Percentiles rank a stretch among this genome's conserved stretches.
These are phyloP conservation scores for Azorinus chamasolen DNA, from an alignment of 2,888 invertebrate genomes.

Conservation along the genomic window DNA sequence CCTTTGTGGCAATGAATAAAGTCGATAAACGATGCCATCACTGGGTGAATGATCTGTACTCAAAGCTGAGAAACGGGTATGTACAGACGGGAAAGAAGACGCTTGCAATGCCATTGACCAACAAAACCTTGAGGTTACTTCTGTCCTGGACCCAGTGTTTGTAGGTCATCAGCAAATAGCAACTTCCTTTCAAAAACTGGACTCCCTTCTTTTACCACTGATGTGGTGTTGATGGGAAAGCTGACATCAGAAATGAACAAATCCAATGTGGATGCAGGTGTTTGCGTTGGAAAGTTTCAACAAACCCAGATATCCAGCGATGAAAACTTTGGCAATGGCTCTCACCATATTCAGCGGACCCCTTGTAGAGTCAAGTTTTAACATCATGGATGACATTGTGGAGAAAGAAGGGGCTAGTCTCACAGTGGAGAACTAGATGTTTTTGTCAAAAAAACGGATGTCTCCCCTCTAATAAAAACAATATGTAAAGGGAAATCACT, in stretches of 20 bases:
- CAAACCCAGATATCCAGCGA: conserved; percentile 15
- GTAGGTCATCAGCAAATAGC: conserved; percentile 25
- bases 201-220: conserved; percentile 1
- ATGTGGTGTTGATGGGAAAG: not conserved
- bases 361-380: conserved; percentile 19
- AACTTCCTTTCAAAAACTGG: conserved; percentile 10
- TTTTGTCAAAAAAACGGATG: too few relatives aligned
- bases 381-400: conserved; percentile 36
- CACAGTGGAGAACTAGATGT: conserved; percentile 24
- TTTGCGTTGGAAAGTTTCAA: conserved; percentile 17
- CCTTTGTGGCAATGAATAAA: conserved; percentile 28
- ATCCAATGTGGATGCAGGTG: conserved; percentile 19
- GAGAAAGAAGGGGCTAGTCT: conserved; percentile 26
- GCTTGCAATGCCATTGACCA: conserved; percentile 18
- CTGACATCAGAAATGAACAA: not conserved
- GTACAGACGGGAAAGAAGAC: conserved; percentile 33
- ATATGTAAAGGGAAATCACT: too few relatives aligned
- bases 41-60: conserved; percentile 28
- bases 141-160: conserved; percentile 35
- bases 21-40: conserved; percentile 24
- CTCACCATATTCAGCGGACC: conserved; percentile 37
- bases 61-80: conserved; percentile 18
- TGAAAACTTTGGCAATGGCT: conserved; percentile 6
- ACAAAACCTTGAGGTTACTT: conserved; percentile 17
- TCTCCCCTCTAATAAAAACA: too few relatives aligned